Conservation (phyloP, 2,888 invertebrate species). For the Aleiodes testaceus region DNA sequence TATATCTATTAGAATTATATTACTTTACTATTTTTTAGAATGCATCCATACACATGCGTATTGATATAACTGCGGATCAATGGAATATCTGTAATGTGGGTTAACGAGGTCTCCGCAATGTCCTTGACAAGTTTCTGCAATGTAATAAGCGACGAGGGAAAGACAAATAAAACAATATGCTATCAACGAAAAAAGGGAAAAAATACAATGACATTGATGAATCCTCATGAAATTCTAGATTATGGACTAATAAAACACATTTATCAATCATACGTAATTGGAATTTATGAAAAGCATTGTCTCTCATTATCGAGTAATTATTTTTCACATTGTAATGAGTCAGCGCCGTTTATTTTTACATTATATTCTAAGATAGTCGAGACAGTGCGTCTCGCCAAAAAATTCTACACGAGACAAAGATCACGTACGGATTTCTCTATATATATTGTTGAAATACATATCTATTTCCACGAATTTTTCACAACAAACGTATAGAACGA, state of each 20-base stretch:
- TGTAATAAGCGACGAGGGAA: conserved; percentile 6
- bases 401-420: conserved; percentile 1
- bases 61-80: conserved; percentile 32
- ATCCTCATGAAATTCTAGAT: conserved; percentile 12
- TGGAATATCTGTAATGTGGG: conserved; percentile 38
- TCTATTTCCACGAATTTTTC: conserved; percentile 14
- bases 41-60: conserved; percentile 3
- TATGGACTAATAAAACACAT: no score
- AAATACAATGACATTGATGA: conserved; percentile 18
- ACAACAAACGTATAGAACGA: conserved; percentile 6
- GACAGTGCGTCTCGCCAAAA: conserved; percentile 5
- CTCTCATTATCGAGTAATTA: neutral
- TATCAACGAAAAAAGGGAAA: conserved; percentile 14
- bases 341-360: conserved; percentile 39
- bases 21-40: conserved; percentile 1
- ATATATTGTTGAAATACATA: conserved; percentile 5
- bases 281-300: no score
- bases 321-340: neutral
- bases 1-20: no score
- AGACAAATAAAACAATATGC: neutral
- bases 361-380: conserved; percentile 9
- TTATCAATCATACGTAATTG: no score
- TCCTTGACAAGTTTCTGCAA: conserved; percentile 31
- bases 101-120: conserved; percentile 41
- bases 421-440: conserved; percentile 5